Conservation (phyloP, 2,113 vertebrate genomes). For the Orycteropus afer region DNA sequence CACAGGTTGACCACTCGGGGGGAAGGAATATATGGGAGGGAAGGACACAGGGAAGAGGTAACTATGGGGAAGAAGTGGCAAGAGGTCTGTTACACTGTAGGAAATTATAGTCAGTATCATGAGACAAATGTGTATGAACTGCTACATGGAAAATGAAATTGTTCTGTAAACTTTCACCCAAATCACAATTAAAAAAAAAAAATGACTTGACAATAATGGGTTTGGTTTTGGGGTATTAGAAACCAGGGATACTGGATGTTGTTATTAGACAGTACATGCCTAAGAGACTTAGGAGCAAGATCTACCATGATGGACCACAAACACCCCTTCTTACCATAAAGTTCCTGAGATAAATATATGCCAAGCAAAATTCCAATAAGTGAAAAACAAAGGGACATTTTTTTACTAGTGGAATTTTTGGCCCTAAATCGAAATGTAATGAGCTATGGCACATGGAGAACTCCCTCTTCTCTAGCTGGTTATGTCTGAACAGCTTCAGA, state of each 20-base stretch:
- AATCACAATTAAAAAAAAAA: no score
- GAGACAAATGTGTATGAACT: no score
- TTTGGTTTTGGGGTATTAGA: not conserved
- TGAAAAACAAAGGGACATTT: not conserved
- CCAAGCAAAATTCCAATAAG: slow-evolving; percentile 33
- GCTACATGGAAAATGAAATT: no score
- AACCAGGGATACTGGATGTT: not conserved
- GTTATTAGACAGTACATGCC: not conserved
- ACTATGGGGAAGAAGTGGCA: no score
- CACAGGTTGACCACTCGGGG: no score
- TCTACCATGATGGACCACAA: not conserved
- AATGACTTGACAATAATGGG: not conserved
- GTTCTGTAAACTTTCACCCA: no score
- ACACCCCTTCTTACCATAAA: not conserved
- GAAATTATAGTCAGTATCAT: no score
- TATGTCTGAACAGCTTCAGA: not conserved
- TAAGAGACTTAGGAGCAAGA: slow-evolving; percentile 19
- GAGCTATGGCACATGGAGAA: not conserved
- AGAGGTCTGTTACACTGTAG: no score
- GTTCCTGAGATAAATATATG: not conserved
- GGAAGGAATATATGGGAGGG: no score
- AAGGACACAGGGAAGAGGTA: no score
- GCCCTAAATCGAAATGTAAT: not conserved
- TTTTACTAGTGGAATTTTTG: not conserved
- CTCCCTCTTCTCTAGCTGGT: not conserved